These are phyloP conservation scores for Crocallis elinguaria DNA, from an alignment of 2,888 invertebrate species.

Conservation along the genomic window DNA sequence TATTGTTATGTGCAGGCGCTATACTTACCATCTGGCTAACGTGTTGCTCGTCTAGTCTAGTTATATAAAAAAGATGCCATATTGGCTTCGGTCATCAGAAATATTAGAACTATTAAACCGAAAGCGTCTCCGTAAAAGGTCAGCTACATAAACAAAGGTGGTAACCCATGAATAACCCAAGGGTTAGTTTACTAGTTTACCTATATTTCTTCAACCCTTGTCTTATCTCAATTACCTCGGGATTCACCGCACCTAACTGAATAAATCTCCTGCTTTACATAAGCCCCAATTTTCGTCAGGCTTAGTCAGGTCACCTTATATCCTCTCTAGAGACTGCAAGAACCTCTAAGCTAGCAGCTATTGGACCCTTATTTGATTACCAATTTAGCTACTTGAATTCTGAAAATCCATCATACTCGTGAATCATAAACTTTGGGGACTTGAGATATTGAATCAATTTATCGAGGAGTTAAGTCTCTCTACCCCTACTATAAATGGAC, in stretches of 20 bases:
- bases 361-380: constrained; percentile 37
- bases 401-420: constrained; percentile 20
- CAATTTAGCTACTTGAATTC: constrained; percentile 26
- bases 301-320: constrained; percentile 30
- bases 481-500: constrained; percentile 3
- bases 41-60: no score
- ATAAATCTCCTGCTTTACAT: constrained; percentile 41
- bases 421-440: constrained; percentile 21
- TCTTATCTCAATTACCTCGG: constrained; percentile 34
- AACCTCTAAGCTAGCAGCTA: constrained; percentile 27
- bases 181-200: constrained; percentile 23
- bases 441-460: constrained; percentile 23
- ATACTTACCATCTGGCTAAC: no score
- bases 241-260: constrained; percentile 32
- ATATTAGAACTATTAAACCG: no score
- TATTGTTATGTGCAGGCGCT: no score
- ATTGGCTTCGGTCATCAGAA: no score
- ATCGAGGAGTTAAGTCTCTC: constrained; percentile 11
- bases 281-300: constrained; percentile 39
- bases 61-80: no score
- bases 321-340: constrained; percentile 29
- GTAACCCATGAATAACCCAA: constrained; percentile 18
- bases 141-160: constrained; percentile 13
- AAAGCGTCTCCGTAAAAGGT: background rate
- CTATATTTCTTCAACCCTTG: constrained; percentile 29